These are phyloP conservation scores for Rallus crepitans DNA, from an alignment of 2,797 vertebrate genomes.

Conservation along the genomic window DNA sequence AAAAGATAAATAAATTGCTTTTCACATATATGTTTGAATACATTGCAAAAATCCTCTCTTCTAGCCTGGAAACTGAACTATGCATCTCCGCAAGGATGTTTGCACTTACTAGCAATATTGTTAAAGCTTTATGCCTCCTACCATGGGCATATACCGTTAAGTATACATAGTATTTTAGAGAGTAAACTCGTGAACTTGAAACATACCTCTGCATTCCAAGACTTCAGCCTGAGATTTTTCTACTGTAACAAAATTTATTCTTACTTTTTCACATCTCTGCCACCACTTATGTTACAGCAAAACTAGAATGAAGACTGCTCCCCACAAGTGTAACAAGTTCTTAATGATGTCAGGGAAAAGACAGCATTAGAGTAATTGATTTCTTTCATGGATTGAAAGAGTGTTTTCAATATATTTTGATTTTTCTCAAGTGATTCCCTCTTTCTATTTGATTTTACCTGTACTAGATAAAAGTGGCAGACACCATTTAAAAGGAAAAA, in stretches of 20 bases:
- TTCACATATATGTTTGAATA: neutral
- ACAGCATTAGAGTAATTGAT: conserved; percentile 18
- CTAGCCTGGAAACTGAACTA: neutral
- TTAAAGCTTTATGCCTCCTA: neutral
- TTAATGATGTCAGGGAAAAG: neutral
- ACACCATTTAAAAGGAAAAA: conserved; percentile 13
- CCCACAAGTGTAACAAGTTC: neutral
- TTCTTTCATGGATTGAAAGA: conserved; percentile 19
- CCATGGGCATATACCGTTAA: neutral
- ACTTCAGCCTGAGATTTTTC: neutral
- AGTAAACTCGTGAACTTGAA: neutral
- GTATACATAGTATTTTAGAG: neutral
- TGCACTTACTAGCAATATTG: neutral
- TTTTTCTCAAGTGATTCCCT: conserved; percentile 16
- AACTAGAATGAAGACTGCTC: neutral
- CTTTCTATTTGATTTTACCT: conserved; percentile 46
- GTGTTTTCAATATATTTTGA: conserved; percentile 40
- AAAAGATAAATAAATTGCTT: neutral
- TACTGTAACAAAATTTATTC: neutral
- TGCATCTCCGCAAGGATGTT: fast-evolving
- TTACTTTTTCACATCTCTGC: neutral
- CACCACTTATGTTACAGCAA: neutral
- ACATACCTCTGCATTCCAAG: neutral
- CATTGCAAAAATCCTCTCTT: neutral
- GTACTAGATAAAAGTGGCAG: neutral